Base-by-base conservation (phyloP, 1,140 invertebrate species). In the Delia radicum region DNA sequence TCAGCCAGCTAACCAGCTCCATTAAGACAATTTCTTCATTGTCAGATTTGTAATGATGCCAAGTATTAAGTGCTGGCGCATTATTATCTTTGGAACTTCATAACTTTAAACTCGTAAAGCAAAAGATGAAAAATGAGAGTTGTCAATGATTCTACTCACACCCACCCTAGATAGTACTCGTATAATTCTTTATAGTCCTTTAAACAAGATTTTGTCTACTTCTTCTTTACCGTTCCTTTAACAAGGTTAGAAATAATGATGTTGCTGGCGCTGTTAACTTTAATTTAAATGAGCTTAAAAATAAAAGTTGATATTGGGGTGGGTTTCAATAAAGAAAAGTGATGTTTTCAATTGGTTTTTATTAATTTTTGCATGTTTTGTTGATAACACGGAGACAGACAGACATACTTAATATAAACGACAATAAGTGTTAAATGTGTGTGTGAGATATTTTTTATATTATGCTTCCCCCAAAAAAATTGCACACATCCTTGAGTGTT, bases 71-170 rank as follows among this genome's bases (percentile, higher is more conserved):
- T 84, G 81, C 82, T 84, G 81, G 79, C 80, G 80, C 80, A 83
- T 83, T 81, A 83, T 83, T 80, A 83, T 83, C 80, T 78, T 79
- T 84, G 77, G 79, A 81, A 84, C 81, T 84, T 84, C 82, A 84
- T 84, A 84, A 84, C 76, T 83, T 82, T 62, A 79, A 73, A 48
- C 72, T 69, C 65, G 21, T 69, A 69, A 69, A 69, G 65, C 29
- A 37, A 69, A 69, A 69, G 29, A 69, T 69, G 65, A 69, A 29
- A 69, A 69, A 69, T 69, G 65, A 33, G 29, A 69, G 65, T 69
- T 69, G 65, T 28, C 65, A 69, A 29, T 31, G 24, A 31, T 31
- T 31, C 63, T 31, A 18, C 63, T 29, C 48, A 55, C 48, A 21
- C 24, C 21, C n/a, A n/a, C n/a, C n/a, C n/a, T n/a, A n/a, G n/a